Evolutionary conservation across 2,113 vertebrate genomes (phyloP).

Genomic region (Budorcas taxicolor): DNA sequence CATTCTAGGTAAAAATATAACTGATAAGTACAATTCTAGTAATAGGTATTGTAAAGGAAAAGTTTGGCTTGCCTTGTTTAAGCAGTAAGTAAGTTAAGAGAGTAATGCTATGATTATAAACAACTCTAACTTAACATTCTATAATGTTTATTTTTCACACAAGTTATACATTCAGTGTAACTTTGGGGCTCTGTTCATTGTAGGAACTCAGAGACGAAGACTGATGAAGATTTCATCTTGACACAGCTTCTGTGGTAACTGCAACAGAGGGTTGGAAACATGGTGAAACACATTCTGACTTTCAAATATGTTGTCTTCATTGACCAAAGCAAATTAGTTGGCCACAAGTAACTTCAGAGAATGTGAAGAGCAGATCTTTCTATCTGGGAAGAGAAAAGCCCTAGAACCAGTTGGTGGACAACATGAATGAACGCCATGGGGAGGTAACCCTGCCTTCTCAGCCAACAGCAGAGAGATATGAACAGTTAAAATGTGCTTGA

Average conservation of each 20-base stretch:
- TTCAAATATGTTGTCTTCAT: background rate
- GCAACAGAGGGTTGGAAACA: background rate
- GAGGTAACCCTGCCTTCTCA: background rate
- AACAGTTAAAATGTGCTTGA: background rate
- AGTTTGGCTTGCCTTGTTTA: background rate
- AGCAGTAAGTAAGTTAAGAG: background rate
- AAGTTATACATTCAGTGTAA: background rate
- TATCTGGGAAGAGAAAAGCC: background rate
- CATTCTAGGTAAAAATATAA: background rate
- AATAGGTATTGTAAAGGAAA: background rate
- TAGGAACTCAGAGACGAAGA: background rate
- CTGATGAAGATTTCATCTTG: background rate
- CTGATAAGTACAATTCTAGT: background rate
- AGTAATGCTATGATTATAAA: background rate
- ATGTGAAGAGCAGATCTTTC: background rate
- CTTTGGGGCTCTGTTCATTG: background rate
- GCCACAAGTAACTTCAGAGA: background rate
- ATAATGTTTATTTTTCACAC: background rate
- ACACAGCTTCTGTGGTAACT: background rate
- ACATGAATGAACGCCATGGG: background rate
- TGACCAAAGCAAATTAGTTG: background rate
- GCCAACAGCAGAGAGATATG: background rate
- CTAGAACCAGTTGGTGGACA: background rate
- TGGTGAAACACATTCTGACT: background rate
- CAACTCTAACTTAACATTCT: background rate